phyloP scores from a whole-genome alignment of 2,888 invertebrate species.

The Cantharis lateralis region DNA sequence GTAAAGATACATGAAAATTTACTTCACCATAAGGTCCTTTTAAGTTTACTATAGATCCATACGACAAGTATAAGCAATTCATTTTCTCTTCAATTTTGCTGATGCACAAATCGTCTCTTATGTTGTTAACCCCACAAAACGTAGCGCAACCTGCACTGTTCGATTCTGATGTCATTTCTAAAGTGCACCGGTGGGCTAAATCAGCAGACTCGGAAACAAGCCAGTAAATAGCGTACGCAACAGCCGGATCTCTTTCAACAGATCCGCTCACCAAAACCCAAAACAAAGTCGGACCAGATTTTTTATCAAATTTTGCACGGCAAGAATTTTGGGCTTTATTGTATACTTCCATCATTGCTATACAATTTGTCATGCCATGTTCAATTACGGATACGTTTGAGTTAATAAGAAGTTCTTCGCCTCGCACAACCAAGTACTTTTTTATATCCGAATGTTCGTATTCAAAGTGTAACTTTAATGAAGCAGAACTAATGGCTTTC shows the following conservation, averaged over 20 bases:
- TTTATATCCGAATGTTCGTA: constrained; percentile 18
- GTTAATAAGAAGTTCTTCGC: constrained; percentile 11
- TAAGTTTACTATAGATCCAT: constrained; percentile 15
- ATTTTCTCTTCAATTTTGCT: constrained; percentile 1
- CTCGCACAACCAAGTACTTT: constrained; percentile 3
- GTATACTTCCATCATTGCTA: constrained; percentile 11
- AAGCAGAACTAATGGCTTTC: constrained; percentile 15
- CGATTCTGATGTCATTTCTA: constrained; percentile 10
- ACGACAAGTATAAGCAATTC: constrained; percentile 20
- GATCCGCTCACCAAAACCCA: constrained; percentile 22
- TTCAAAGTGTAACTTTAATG: constrained; percentile 9
- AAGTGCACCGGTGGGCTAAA: constrained; percentile 10
- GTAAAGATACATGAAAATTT: constrained; percentile 13
- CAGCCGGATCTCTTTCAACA: neutral
- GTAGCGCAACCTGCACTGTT: constrained; percentile 11
- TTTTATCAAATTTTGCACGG: constrained; percentile 3
- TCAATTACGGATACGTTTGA: constrained; percentile 8
- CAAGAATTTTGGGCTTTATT: neutral
- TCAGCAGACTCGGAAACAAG: constrained; percentile 11
- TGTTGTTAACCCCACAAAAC: constrained; percentile 12
- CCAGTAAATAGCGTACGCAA: constrained; percentile 15
- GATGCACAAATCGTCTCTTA: constrained; percentile 11
- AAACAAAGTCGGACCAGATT: neutral
- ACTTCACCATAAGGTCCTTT: constrained; percentile 13
- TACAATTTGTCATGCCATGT: constrained; percentile 14